Base-by-base conservation (phyloP, 2,797 vertebrate species). In the Poeciliopsis presidionis region DNA sequence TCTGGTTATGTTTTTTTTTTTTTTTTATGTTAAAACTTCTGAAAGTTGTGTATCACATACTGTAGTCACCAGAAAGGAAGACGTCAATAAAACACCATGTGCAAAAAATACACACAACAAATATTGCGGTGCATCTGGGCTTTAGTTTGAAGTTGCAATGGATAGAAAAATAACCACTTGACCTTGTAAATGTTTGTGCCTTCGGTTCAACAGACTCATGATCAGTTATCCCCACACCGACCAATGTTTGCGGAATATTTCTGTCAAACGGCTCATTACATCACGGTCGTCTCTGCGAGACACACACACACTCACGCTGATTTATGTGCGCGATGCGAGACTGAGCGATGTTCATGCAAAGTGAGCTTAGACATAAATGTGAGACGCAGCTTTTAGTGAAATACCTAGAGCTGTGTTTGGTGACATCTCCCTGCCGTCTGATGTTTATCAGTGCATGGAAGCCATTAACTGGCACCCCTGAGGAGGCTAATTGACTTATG, bases 401-500 rank as follows among this genome's bases (percentile, higher is more conserved):
- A 80, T 80, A 63, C 73, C 30, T 73, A 30, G 13, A 65, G 72
- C 39, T 65, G 45, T 63, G 76, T 67, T 84, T 18, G 16, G 72
- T 76, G 78, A 85, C 85, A 85, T 84, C 83, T 90, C 86, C 78
- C 85, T 79, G 86, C 86, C 81, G 86, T 77, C 86, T 83, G 86
- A 78, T 92, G 90, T 92, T 92, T 92, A 88, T 92, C 91, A 88
- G 87, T 20, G 72, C 92, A 82, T 82, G 83, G 84, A 81, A 89
- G 82, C 90, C 91, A 88, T 87, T 90, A 90, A 71, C 81, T 83
- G 14, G 49, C 87, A 86, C 81, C 84, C 86, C 84, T 9, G 73
- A 88, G 87, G 86, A 91, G 81, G 45, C 78, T 92, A 88, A 93
- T 91, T 91, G 91, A 94, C 91, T 92, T 93, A 91, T 90, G 89